phyloP scores from a whole-genome alignment of 2,888 invertebrate genomes.

The Sphaerophoria rueppellii region DNA sequence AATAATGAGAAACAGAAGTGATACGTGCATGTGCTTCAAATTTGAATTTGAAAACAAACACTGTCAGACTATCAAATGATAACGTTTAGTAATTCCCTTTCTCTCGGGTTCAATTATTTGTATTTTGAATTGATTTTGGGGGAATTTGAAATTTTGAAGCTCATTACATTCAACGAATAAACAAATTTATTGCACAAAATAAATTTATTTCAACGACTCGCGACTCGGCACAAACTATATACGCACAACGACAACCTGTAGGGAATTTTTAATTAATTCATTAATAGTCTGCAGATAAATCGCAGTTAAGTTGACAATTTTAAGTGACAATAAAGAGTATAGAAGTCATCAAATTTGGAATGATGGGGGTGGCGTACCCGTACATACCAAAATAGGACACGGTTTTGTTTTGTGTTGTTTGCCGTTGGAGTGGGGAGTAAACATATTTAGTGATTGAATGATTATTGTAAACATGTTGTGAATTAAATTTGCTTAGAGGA shows the following conservation, averaged over 20 bases:
- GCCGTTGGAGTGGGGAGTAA: no score
- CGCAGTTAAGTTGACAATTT: constrained; percentile 14
- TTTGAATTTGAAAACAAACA: not conserved
- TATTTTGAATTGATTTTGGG: constrained; percentile 40
- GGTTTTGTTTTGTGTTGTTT: no score
- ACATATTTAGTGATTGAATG: no score
- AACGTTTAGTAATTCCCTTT: constrained; percentile 1
- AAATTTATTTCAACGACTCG: constrained; percentile 6
- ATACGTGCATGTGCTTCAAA: no score
- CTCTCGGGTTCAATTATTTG: constrained; percentile 35
- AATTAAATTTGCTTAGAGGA: no score
- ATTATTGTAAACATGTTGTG: no score
- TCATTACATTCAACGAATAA: constrained; percentile 46
- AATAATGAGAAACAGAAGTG: no score
- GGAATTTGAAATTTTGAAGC: constrained; percentile 19
- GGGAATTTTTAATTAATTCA: constrained; percentile 57
- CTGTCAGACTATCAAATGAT: not conserved
- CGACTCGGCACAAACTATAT: not conserved
- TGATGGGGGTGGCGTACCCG: not conserved
- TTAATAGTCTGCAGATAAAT: constrained; percentile 40
- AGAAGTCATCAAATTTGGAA: constrained; percentile 1
- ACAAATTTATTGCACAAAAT: constrained; percentile 44
- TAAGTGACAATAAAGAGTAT: not conserved
- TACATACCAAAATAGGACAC: no score
- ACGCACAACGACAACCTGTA: not conserved